Conservation (phyloP, 1,140 invertebrate species). For the Lordiphosa collinella region DNA sequence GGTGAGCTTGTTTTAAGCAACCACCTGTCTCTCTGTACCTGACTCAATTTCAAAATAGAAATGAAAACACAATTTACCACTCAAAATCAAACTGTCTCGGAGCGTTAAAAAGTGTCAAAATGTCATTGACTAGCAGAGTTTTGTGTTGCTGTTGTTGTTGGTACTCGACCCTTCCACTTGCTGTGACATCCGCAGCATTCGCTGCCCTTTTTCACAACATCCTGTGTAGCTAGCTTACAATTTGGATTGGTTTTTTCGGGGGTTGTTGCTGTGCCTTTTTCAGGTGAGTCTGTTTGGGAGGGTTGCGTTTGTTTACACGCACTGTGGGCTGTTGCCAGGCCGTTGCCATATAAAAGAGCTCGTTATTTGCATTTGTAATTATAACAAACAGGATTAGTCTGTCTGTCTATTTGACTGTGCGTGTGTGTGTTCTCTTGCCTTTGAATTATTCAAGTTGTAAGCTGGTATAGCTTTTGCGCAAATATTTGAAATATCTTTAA, state of each 20-base stretch:
- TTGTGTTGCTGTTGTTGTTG: background rate
- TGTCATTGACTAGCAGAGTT: slow-evolving; percentile 29
- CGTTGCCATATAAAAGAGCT: slow-evolving; percentile 58
- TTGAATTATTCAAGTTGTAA: slow-evolving; percentile 63
- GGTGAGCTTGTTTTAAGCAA: no score
- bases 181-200: slow-evolving; percentile 7
- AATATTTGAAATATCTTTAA: slow-evolving; percentile 68
- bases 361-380: slow-evolving; percentile 79
- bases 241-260: slow-evolving; percentile 42
- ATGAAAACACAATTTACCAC: slow-evolving; percentile 27
- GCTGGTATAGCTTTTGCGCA: slow-evolving; percentile 35
- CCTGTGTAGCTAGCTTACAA: slow-evolving; percentile 18
- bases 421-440: slow-evolving; percentile 15
- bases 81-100: slow-evolving; percentile 7
- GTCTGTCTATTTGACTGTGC: slow-evolving; percentile 22
- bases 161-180: slow-evolving; percentile 15
- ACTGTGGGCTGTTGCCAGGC: slow-evolving; percentile 23
- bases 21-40: no score
- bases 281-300: slow-evolving; percentile 35
- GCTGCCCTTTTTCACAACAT: background rate
- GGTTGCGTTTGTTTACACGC: slow-evolving; percentile 40
- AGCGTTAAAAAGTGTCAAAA: slow-evolving; percentile 30
- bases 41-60: no score
- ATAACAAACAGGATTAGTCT: slow-evolving; percentile 78
- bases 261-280: slow-evolving; percentile 67